Percentiles rank a stretch among this genome's conserved stretches.
Evolutionary conservation across 2,888 invertebrate genomes (phyloP).

Genomic region (Polydrusus cervinus): DNA sequence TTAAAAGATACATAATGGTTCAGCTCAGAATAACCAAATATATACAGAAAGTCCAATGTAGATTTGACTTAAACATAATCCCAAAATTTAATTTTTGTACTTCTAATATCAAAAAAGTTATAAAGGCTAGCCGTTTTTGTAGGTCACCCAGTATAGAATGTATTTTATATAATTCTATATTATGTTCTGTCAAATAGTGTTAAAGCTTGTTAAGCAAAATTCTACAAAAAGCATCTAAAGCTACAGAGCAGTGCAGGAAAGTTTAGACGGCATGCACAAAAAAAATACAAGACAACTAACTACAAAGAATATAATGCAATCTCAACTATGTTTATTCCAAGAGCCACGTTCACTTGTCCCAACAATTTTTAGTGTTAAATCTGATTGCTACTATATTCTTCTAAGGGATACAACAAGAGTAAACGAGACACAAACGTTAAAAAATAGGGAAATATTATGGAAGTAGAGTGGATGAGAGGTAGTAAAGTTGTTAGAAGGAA

Average conservation of each 20-base stretch:
- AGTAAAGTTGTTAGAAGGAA: constrained; percentile 28
- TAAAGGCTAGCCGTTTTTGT: too few species aligned
- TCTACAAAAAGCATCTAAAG: constrained; percentile 37
- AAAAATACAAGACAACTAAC: constrained; percentile 3
- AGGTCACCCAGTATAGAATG: not conserved
- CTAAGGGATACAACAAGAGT: constrained; percentile 27
- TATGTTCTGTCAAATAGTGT: not conserved
- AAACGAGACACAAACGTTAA: constrained; percentile 26
- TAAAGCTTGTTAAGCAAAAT: constrained; percentile 27
- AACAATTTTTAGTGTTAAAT: constrained; percentile 3
- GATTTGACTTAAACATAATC: too few species aligned
- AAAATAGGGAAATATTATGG: constrained; percentile 8
- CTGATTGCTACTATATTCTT: constrained; percentile 46
- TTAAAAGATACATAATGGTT: too few species aligned
- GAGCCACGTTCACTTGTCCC: not conserved
- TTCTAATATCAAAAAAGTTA: too few species aligned
- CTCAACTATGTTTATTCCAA: not conserved
- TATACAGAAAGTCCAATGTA: too few species aligned
- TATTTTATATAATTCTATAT: not conserved
- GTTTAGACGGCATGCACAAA: constrained; percentile 29
- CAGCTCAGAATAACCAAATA: too few species aligned
- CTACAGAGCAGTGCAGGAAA: constrained; percentile 46
- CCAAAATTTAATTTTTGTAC: too few species aligned
- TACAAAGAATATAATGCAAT: constrained; percentile 47
- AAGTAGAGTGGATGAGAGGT: constrained; percentile 24